Evolutionary conservation across 2,888 invertebrate species (phyloP), one percentile per base, ranked within the genome.

Genomic region (Anthophora plumipes): DNA sequence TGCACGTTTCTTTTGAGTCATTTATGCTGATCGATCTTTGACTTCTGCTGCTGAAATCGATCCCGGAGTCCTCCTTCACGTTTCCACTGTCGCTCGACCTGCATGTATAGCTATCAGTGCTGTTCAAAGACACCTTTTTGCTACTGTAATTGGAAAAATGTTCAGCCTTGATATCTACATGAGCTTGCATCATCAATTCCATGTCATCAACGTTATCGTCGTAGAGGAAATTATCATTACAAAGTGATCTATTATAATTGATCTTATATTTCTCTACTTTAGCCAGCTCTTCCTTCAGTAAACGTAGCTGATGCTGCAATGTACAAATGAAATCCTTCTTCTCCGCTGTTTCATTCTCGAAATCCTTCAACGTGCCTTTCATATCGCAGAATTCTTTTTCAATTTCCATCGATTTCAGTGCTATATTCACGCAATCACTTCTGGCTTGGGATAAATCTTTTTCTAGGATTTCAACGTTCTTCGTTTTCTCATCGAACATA

Each of bases 61-160:
- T 84, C 43, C 92, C 92, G 0, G 92, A 93, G 79, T 93, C 92
- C 31, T 91, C 86, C 54, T 86, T 90, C n/a, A 78, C 84, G 22
- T 85, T 88, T 2, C 54, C 66, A 14, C 54, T 55, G 6, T 86
- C 86, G 64, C 84, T 87, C n/a, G 84, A 88, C 39, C 85, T 83
- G 11, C 76, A 75, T 39, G 59, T 61, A 6, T 67, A 81, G 1
- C 70, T 11, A 12, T 71, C 70, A 3, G 70, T 31, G 0, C 17
- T 39, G 31, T 79, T 66, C 8, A 52, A 48, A 0, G 43, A 50
- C 12, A 70, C 48, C 5, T 67, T 81, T 31, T 22, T 39, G 6
- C 6, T 17, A 5, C 37, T 37, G 1, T 25, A 22, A 50, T 59
- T 50, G 1, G 59, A 39, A 17, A 5, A 22, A 0, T 5, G 2